Conservation (phyloP, 2,888 invertebrate genomes). For the Globia sparganii region DNA sequence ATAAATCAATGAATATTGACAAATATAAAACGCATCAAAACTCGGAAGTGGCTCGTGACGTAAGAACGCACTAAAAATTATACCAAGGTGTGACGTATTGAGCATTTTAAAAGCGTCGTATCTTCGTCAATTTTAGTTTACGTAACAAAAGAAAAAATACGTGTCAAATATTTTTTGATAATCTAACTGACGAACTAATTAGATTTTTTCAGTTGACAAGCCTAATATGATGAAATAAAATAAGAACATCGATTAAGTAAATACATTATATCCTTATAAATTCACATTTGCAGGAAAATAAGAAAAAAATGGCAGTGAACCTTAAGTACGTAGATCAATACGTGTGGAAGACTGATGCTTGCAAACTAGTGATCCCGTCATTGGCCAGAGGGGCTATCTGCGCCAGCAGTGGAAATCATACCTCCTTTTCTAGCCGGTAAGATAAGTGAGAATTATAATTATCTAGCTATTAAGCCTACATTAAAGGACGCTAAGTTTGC, state of each 20-base stretch:
- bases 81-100: no score
- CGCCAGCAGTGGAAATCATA: slow-evolving; percentile 1
- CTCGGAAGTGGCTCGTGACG: no score
- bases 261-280: neutral
- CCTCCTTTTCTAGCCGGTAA: slow-evolving; percentile 10
- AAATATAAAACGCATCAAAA: no score
- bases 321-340: slow-evolving; percentile 50
- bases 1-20: no score
- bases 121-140: no score
- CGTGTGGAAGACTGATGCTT: slow-evolving; percentile 35
- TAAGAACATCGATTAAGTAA: neutral
- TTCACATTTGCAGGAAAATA: slow-evolving; percentile 6
- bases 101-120: no score
- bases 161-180: no score
- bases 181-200: no score
- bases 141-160: no score
- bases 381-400: slow-evolving; percentile 42
- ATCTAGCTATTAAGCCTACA: neutral
- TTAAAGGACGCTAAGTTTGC: neutral
- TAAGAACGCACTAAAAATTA: no score
- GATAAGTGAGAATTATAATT: neutral
- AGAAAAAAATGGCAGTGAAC: fast-evolving
- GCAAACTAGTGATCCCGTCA: neutral
- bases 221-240: neutral
- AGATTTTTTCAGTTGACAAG: no score